A percentile compares a stretch with the other conserved stretches of the same genome.
phyloP scores from a whole-genome alignment of 2,113 vertebrate species.

The Myanophis thanlyinensis region DNA sequence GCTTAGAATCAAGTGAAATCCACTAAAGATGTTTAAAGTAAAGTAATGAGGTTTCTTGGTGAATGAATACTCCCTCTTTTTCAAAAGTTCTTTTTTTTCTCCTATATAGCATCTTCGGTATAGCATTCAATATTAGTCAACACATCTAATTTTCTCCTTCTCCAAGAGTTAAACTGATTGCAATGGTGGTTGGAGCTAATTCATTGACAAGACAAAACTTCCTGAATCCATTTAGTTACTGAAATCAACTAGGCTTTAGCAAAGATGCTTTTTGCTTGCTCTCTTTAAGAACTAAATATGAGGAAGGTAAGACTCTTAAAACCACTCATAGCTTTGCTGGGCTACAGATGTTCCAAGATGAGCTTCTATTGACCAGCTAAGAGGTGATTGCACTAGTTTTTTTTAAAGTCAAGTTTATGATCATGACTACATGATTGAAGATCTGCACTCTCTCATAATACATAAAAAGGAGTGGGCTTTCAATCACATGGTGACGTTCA shows the following conservation, averaged over 20 bases:
- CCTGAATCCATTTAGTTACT: fast-evolving
- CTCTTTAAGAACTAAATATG: background rate
- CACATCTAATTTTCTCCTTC: fast-evolving
- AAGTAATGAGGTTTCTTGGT: conserved; percentile 40
- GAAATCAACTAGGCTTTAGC: fast-evolving
- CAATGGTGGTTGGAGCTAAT: background rate
- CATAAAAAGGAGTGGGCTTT: background rate
- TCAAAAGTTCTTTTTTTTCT: background rate
- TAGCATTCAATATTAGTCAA: background rate
- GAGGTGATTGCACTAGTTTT: background rate
- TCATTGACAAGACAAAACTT: background rate
- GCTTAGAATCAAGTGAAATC: conserved; percentile 47
- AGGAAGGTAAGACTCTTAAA: fast-evolving
- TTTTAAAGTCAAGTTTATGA: background rate
- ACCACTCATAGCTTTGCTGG: fast-evolving
- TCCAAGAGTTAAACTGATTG: background rate
- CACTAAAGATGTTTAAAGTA: conserved; percentile 47
- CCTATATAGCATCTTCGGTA: background rate
- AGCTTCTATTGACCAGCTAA: background rate
- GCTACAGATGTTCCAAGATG: background rate
- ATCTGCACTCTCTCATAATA: background rate
- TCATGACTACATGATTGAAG: background rate
- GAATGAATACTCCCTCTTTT: conserved; percentile 22
- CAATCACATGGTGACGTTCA: background rate
- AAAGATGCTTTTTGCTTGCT: fast-evolving